Conservation (phyloP, 1,140 invertebrate species). For the Drosophila lini region DNA sequence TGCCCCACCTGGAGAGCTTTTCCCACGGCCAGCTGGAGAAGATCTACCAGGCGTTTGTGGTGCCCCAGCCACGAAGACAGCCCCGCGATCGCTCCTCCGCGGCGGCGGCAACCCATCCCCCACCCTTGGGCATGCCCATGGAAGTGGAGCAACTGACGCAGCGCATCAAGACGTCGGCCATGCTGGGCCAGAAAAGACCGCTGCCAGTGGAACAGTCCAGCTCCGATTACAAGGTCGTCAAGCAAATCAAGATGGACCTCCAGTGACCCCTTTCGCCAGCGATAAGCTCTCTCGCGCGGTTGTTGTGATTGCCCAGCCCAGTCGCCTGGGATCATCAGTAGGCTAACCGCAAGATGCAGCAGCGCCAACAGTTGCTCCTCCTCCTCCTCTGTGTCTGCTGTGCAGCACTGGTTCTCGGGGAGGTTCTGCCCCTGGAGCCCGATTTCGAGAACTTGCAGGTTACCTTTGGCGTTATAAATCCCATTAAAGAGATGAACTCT, state of each 20-base stretch:
- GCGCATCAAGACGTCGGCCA: slow-evolving; percentile 31
- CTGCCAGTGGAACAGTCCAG: not conserved
- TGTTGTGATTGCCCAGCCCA: slow-evolving; percentile 1
- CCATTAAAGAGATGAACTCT: too few species aligned
- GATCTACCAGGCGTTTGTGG: slow-evolving; percentile 49
- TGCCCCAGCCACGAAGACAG: slow-evolving; percentile 47
- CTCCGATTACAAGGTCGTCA: not conserved
- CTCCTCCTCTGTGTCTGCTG: not conserved
- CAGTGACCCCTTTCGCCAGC: slow-evolving; percentile 2
- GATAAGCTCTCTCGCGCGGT: slow-evolving; percentile 8
- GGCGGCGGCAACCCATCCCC: not conserved
- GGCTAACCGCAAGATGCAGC: slow-evolving; percentile 7
- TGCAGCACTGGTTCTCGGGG: not conserved
- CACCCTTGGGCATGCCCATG: not conserved
- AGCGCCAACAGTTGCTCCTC: not conserved
- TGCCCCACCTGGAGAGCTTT: slow-evolving; percentile 24
- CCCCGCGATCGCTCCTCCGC: slow-evolving; percentile 12
- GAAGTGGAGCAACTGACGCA: slow-evolving; percentile 35
- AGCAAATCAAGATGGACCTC: slow-evolving; percentile 47
- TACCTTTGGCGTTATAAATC: not conserved
- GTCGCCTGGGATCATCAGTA: not conserved
- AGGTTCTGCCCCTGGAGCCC: slow-evolving; percentile 2
- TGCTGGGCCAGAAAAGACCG: slow-evolving; percentile 47
- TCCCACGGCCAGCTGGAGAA: slow-evolving; percentile 25
- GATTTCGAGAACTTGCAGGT: slow-evolving; percentile 35